Evolutionary conservation across 1,140 invertebrate species (phyloP).

Genomic region (Metopolophium dirhodum): DNA sequence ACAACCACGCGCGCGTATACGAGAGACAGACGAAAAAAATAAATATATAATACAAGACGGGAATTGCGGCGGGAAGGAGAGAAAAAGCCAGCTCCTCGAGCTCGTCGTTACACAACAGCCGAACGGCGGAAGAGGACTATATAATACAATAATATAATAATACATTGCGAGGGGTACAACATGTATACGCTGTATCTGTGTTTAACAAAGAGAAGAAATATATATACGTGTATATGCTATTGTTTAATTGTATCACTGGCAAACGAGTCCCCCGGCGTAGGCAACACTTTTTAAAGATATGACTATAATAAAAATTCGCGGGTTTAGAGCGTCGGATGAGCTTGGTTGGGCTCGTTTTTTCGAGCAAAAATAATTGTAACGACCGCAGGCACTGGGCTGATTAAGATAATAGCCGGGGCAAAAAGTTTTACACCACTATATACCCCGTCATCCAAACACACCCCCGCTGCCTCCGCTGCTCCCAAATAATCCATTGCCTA

Average conservation of each 20-base stretch:
- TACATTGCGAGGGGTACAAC: background rate
- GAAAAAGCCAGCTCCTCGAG: slow-evolving; percentile 13
- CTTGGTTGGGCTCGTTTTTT: slow-evolving; percentile 55
- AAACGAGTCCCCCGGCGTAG: slow-evolving; percentile 53
- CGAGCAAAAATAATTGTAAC: slow-evolving; percentile 55
- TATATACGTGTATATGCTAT: slow-evolving; percentile 36
- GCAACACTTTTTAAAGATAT: slow-evolving; percentile 53
- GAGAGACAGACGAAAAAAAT: background rate
- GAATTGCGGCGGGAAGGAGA: background rate
- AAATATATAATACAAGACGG: background rate
- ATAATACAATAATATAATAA: slow-evolving; percentile 20
- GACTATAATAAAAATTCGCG: slow-evolving; percentile 53
- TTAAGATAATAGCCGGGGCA: slow-evolving; percentile 55
- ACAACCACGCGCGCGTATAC: background rate
- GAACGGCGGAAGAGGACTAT: background rate
- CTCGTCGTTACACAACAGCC: slow-evolving; percentile 6
- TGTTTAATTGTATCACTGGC: slow-evolving; percentile 52
- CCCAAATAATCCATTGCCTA: too few species aligned
- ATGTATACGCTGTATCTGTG: slow-evolving; percentile 27
- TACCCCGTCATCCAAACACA: slow-evolving; percentile 1
- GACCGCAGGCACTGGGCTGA: slow-evolving; percentile 54
- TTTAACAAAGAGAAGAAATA: slow-evolving; percentile 33
- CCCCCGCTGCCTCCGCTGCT: too few species aligned
- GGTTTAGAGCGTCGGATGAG: slow-evolving; percentile 55
- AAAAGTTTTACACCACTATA: slow-evolving; percentile 52